Evolutionary conservation across 2,113 vertebrate genomes (phyloP).

Genomic region (Onychostoma macrolepis): DNA sequence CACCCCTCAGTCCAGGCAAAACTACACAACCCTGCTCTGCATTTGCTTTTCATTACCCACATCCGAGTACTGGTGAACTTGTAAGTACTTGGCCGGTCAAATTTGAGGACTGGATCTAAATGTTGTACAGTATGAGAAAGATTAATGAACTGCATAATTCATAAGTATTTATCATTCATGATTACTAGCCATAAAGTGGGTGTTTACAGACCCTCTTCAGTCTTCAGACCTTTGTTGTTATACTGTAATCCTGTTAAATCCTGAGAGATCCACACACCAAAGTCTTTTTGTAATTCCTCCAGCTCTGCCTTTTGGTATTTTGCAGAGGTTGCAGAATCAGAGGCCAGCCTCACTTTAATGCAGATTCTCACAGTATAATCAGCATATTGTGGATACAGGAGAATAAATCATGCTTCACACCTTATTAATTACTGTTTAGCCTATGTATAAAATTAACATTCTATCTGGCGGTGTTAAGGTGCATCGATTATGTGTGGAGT

Average conservation of each 20-base stretch:
- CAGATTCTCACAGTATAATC: conserved; percentile 9
- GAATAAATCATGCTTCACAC: conserved; percentile 22
- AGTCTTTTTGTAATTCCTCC: not conserved
- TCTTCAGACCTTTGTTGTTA: not conserved
- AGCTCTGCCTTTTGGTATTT: not conserved
- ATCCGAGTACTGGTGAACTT: not conserved
- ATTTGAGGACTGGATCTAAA: not conserved
- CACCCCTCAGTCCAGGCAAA: not conserved
- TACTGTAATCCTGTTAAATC: not conserved
- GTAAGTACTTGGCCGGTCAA: not conserved
- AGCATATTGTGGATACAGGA: conserved; percentile 15
- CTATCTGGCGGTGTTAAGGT: not conserved
- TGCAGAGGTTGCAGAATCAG: conserved; percentile 18
- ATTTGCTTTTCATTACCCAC: not conserved
- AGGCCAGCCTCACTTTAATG: not conserved
- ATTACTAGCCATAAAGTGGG: not conserved
- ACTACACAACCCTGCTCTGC: not conserved
- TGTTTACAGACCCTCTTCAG: not conserved
- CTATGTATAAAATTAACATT: not conserved
- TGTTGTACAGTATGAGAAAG: not conserved
- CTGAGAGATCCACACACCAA: not conserved
- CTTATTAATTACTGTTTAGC: conserved; percentile 12
- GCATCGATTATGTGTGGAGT: too few species aligned
- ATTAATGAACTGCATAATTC: conserved; percentile 5
- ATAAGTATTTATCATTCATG: too few species aligned